Evolutionary conservation across 1,140 invertebrate genomes (phyloP), one percentile per base, ranked within the genome.

Genomic region (Planococcus citri): DNA sequence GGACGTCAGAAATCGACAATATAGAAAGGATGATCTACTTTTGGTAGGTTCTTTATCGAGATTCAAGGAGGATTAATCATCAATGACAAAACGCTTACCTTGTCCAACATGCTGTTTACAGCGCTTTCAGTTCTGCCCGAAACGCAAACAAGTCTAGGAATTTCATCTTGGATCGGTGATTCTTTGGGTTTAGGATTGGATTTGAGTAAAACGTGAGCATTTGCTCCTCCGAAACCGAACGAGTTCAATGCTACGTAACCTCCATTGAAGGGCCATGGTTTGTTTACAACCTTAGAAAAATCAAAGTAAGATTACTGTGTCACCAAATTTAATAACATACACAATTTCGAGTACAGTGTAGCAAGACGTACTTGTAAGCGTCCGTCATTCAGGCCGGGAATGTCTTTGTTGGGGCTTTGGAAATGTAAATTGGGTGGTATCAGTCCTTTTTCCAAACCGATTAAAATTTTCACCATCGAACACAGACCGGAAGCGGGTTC

Each of bases 191-290:
- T 89, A 0, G 85, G 84, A 76, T 91, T 89, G 0, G 88, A 88
- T 74, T 88, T 86, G 0, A 98, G 79, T 69, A 98, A 81, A 0
- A 93, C 79, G 78, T 98, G 95, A 17, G 91, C 94, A 80, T 98
- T 98, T 24, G 94, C 92, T 67, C 96, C 96, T 70, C 96, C 96
- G 80, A 98, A 98, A 21, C 96, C 96, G 79, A 98, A 98, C 1
- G 93, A 97, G 79, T 97, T 98, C 1, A 98, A 76, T 6, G 86
- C 95, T 37, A 92, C 86, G 24, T 92, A 80, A 14, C 92, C 91
- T 20, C 93, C 92, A 37, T 89, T 87, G 87, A 91, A 95, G 17
- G 85, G 83, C 60, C 83, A 86, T 70, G 88, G 85, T 76, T 88
- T 84, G 72, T 87, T 83, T 1, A 98, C 90, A 27, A 97, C 93